Evolutionary conservation across 2,113 vertebrate species (phyloP).

Genomic region (Rhinolophus sinicus): DNA sequence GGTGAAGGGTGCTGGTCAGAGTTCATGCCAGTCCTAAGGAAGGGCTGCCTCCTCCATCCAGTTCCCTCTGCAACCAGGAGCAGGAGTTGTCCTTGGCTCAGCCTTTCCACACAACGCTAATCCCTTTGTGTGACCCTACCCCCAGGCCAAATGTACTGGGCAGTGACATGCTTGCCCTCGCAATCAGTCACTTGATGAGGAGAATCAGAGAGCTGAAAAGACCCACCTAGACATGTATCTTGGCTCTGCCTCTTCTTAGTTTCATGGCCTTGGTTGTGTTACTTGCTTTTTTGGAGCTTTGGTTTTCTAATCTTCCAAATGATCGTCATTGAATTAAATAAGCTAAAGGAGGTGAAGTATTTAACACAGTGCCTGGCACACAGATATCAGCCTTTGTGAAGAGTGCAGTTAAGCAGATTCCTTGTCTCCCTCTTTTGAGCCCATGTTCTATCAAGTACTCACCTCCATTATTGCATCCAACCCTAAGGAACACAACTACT

Average conservation of each 20-base stretch:
- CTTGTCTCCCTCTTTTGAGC: neutral
- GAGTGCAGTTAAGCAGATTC: neutral
- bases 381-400: neutral
- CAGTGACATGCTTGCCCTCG: neutral
- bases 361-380: neutral
- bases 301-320: conserved; percentile 45
- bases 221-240: neutral
- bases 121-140: neutral
- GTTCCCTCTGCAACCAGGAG: neutral
- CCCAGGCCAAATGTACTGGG: neutral
- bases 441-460: neutral
- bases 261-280: neutral
- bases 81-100: neutral
- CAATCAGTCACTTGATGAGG: neutral
- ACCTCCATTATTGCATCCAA: neutral
- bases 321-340: neutral
- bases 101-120: neutral
- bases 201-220: neutral
- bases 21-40: neutral
- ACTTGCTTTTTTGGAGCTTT: neutral
- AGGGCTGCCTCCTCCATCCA: neutral
- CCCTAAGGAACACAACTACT: neutral
- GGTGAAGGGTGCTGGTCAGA: neutral
- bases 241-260: neutral
- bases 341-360: neutral